Evolutionary conservation across 2,113 vertebrate genomes (phyloP).

Genomic region (Rhombomys opimus): DNA sequence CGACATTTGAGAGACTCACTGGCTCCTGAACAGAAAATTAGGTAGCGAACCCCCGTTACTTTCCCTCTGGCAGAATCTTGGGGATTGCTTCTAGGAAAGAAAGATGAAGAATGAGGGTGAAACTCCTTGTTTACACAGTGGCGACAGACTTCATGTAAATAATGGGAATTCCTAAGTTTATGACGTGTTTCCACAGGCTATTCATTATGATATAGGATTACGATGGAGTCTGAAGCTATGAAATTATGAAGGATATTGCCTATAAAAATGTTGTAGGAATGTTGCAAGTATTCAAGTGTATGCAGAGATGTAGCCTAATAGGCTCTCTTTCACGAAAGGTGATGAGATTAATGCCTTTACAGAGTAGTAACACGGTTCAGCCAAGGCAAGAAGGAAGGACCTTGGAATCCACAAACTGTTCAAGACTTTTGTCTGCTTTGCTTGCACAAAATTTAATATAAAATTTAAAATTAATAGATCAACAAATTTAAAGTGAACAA

Average conservation of each 20-base stretch:
- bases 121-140: not conserved
- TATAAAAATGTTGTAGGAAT: not conserved
- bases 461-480: not conserved
- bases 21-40: not conserved
- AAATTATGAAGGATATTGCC: not conserved
- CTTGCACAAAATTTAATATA: not conserved
- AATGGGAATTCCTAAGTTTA: constrained; percentile 23
- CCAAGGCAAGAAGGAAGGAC: not conserved
- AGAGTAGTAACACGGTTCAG: not conserved
- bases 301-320: not conserved
- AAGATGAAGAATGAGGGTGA: not conserved
- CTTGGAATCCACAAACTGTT: not conserved
- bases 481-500: not conserved
- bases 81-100: not conserved
- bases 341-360: not conserved
- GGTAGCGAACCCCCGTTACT: not conserved
- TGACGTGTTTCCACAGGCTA: not conserved
- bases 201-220: not conserved
- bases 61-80: not conserved
- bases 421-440: not conserved
- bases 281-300: not conserved
- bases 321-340: not conserved
- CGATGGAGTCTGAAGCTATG: constrained; percentile 4
- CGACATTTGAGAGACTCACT: not conserved
- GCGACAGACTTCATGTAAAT: not conserved